Evolutionary conservation across 2,113 vertebrate genomes (phyloP).

Genomic region (Chunga burmeisteri): DNA sequence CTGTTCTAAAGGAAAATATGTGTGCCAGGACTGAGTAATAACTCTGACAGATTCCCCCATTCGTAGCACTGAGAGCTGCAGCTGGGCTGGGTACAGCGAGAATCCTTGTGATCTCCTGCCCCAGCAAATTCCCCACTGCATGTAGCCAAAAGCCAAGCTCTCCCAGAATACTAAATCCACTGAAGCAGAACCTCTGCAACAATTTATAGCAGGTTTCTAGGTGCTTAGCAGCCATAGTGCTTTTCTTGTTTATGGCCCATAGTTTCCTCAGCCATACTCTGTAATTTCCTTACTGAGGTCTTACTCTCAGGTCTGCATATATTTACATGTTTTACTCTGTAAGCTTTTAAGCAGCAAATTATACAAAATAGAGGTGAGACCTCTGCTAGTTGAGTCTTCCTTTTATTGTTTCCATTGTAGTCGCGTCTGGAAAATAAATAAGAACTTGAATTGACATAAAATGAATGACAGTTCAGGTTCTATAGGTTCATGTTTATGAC

Average conservation of each 20-base stretch:
- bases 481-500: constrained; percentile 69
- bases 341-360: constrained; percentile 80
- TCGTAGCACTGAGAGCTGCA: not conserved
- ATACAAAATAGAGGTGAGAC: constrained; percentile 79
- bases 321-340: constrained; percentile 81
- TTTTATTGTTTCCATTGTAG: constrained; percentile 56
- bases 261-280: constrained; percentile 64
- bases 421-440: constrained; percentile 72
- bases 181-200: constrained; percentile 53
- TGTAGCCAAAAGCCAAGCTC: constrained; percentile 21
- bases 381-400: constrained; percentile 73
- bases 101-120: constrained; percentile 20
- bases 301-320: constrained; percentile 78
- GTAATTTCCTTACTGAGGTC: constrained; percentile 73
- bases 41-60: not conserved
- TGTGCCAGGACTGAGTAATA: constrained; percentile 6
- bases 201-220: constrained; percentile 71
- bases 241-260: constrained; percentile 65
- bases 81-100: not conserved
- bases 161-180: constrained; percentile 64
- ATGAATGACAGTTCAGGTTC: constrained; percentile 69
- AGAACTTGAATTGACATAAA: constrained; percentile 66
- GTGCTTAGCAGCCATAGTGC: constrained; percentile 66
- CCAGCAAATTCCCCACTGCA: not conserved
- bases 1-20: constrained; percentile 11